Base-by-base conservation (phyloP, 2,888 invertebrate species). In the Conus canariensis region DNA sequence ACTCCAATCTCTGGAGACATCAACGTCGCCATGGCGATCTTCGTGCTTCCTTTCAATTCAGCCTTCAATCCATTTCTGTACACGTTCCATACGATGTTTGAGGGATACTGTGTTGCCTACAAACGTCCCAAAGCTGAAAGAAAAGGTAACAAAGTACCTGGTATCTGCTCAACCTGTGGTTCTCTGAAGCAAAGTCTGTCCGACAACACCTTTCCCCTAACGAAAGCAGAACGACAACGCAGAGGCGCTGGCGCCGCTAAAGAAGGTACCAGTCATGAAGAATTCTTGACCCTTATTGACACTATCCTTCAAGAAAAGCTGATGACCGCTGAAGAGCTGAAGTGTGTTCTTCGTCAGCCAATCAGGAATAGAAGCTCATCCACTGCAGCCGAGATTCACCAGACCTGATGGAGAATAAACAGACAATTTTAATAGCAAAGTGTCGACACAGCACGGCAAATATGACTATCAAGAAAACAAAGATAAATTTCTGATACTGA, bases 11-110 rank as follows among this genome's bases (percentile, higher is more conserved):
- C 91, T 14, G 90, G 91, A 10, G 80, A 85, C 56, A 87, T 91
- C 89, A 90, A 88, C 60, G 87, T 91, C 14, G 90, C 85, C 8
- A 74, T 90, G 58, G 88, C 91, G 4, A 88, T 97, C n/a, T 97
- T 97, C 92, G 96, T 97, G 0, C 94, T 97, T 59, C 97, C 97
- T 0, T 94, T 97, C 82, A 97, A 97, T 93, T 96, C 97, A 0
- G 97, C 97, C 45, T 95, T 97, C 59, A 97, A 97, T 93, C 97
- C 97, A 6, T 91, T 91, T 87, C 85, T 91, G 59, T 90, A 91
- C 88, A 91, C 91, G 56, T 83, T 90, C 45, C 89, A 88, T 87
- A 88, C 87, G 58, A 85, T 91, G 14, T 56, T 90, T 64, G 45
- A 86, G 45, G 77, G 85, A 45, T 59, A 9, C 6, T 45, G 85